Base-by-base conservation (phyloP, 2,113 vertebrate genomes). In the Elgaria multicarinata region DNA sequence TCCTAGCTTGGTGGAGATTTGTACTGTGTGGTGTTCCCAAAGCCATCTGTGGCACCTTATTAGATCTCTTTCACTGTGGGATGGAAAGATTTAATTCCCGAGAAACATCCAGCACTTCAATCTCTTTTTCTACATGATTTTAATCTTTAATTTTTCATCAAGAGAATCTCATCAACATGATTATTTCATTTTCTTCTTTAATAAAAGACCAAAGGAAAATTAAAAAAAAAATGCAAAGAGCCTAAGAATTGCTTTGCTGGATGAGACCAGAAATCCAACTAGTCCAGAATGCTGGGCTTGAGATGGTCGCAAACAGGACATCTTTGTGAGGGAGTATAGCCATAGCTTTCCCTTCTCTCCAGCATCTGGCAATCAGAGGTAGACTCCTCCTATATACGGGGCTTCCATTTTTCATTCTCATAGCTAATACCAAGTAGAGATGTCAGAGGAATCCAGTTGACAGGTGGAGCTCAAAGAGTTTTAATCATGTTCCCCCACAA, bases 61-160 rank as follows among this genome's bases (percentile, higher is more conserved):
- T 58, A 22, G 74, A 64, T 10, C 4, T 36, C 24, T 14, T 76
- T 46, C 24, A 39, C 53, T 20, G 2, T 20, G 28, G 31, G 9
- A 24, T n/a, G 31, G 28, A 50, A 78, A 50, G 36, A 67, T 67
- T 77, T 66, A 20, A 46, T 78, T 87, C 12, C 74, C 50, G 31
- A 78, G 75, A 46, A 46, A 28, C 22, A 50, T 33, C 33, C 66
- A 71, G n/a, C 18, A 50, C 50, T 72, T 82, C 74, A 74, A 58
- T 88, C 78, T 72, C 67, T 82, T 26, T 88, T 16, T 39, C 50
- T 39, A 64, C 79, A 53, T 13, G 46, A 28, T 74, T 82, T 83
- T 72, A 78, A 80, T 82, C 78, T 88, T 82, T 81, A 77, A 66
- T 87, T 78, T 87, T 78, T 78, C 75, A 87, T 87, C 75, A 67